phyloP scores from a whole-genome alignment of 1,140 invertebrate species.

The Orius insidiosus region DNA sequence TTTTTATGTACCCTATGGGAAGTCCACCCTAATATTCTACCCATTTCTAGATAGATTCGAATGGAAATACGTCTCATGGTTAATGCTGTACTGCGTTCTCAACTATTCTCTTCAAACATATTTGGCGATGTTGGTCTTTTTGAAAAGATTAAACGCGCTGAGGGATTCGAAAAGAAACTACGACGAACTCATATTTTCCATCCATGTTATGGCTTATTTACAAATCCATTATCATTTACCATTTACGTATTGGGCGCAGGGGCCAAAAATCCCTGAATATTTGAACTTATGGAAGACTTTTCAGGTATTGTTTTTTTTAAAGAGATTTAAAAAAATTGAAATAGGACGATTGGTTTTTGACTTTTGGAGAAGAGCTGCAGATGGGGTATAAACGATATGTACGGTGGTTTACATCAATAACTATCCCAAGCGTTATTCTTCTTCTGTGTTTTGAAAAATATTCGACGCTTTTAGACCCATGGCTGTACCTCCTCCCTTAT shows the following conservation, averaged over 20 bases:
- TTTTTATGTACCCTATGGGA: no score
- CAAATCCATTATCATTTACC: slow-evolving; percentile 12
- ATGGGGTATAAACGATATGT: background rate
- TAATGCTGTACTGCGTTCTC: slow-evolving; percentile 3
- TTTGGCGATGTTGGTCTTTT: slow-evolving; percentile 4
- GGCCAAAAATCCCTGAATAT: background rate
- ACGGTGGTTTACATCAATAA: background rate
- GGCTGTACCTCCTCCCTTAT: slow-evolving; percentile 7
- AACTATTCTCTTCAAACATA: slow-evolving; percentile 11
- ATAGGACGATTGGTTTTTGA: slow-evolving; percentile 5
- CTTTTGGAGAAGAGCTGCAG: slow-evolving; percentile 3
- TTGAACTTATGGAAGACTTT: slow-evolving; percentile 7
- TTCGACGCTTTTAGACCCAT: slow-evolving; percentile 5
- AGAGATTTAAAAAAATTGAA: no score
- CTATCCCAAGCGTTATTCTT: background rate
- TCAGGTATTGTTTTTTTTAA: no score
- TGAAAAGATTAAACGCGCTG: slow-evolving; percentile 3
- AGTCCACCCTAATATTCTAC: no score
- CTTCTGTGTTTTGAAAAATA: slow-evolving; percentile 8
- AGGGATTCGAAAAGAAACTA: slow-evolving; percentile 5
- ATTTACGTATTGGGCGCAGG: slow-evolving; percentile 8
- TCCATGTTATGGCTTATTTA: slow-evolving; percentile 10
- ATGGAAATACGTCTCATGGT: slow-evolving; percentile 2
- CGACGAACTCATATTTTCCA: slow-evolving; percentile 12
- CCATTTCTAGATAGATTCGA: slow-evolving; percentile 4